Base-by-base conservation (phyloP, 2,797 vertebrate genomes). In the Alca torda region DNA sequence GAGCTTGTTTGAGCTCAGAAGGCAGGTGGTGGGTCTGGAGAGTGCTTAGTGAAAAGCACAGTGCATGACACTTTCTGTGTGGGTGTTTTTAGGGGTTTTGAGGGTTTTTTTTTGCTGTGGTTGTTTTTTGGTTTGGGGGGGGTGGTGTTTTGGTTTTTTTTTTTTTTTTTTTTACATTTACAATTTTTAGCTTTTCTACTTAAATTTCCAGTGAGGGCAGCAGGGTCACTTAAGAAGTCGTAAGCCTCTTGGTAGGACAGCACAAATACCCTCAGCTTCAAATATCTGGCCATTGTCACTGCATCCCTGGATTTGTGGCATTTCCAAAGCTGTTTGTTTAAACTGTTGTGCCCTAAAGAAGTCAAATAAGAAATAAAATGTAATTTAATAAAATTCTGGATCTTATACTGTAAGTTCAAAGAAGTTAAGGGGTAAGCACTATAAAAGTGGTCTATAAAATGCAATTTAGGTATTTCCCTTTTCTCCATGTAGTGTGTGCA, bases 21-120 rank as follows among this genome's bases (percentile, higher is more conserved):
- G 57, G 68, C 64, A 89, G 35, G 45, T 64, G 48, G 68, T n/a
- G 9, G 24, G 17, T 56, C 56, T 77, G 56, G 19, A 63, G 61
- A 75, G n/a, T 16, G 18, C 26, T 33, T 18, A 53, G 26, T 51
- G 45, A 70, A 63, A 89, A 75, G 13, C 19, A 16, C 21, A 8
- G 78, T 84, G 28, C 35, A 11, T 19, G 0, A 14, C 16, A 4
- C 43, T 80, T 74, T 56, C 28, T 60, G 3, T 43, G 50, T 25
- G 61, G 14, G 26, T 26, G 7, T 59, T 80, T 70, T 5, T 2
- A 16, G 10, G 26, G 23, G 13, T 4, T 30, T 46, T 19, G 53
- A 78, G 23, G 17, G 37, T 37, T 3, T 0, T 2, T 73, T 84
- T 53, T 14, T 5, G 13, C 12, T 11, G 9, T 65, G 3, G 2